A percentile compares a stretch with the other conserved stretches of the same genome.
These are phyloP conservation scores for Pollenia angustigena DNA, from an alignment of 2,888 invertebrate genomes.

Conservation along the genomic window DNA sequence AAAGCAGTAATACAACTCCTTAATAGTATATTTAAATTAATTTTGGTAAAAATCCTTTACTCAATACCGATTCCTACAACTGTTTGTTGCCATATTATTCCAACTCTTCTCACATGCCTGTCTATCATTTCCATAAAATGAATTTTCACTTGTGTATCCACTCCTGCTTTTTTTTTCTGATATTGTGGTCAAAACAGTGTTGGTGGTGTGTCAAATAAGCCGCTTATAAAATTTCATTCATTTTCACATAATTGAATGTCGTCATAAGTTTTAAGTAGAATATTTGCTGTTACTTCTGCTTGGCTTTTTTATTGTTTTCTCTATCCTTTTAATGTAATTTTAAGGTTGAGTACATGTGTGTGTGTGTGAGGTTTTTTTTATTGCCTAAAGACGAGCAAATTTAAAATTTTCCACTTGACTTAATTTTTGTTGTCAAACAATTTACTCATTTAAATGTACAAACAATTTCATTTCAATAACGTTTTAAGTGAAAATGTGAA, in stretches of 20 bases:
- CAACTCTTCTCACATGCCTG: background rate
- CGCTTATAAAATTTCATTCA: slow-evolving; percentile 84
- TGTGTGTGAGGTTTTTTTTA: slow-evolving; percentile 73
- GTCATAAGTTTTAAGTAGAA: slow-evolving; percentile 60
- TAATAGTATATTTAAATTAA: background rate
- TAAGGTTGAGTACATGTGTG: slow-evolving; percentile 4
- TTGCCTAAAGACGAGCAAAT: slow-evolving; percentile 84
- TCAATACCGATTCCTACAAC: background rate
- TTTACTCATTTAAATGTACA: slow-evolving; percentile 77
- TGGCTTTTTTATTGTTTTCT: background rate
- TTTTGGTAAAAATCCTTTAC: background rate
- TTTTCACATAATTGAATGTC: slow-evolving; percentile 84
- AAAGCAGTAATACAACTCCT: background rate
- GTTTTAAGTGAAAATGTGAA: background rate
- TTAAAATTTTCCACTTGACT: slow-evolving; percentile 85
- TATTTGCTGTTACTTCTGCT: slow-evolving; percentile 63
- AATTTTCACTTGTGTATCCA: background rate
- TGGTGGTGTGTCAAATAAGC: slow-evolving; percentile 82
- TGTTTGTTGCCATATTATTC: background rate
- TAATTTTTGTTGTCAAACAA: slow-evolving; percentile 81
- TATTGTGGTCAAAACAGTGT: slow-evolving; percentile 61
- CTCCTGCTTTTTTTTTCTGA: background rate
- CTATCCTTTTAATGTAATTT: slow-evolving; percentile 10
- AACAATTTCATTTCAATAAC: slow-evolving; percentile 24
- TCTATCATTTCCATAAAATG: background rate